phyloP scores from a whole-genome alignment of 2,797 vertebrate genomes.

The Tokudaia tokunoshimensis region DNA sequence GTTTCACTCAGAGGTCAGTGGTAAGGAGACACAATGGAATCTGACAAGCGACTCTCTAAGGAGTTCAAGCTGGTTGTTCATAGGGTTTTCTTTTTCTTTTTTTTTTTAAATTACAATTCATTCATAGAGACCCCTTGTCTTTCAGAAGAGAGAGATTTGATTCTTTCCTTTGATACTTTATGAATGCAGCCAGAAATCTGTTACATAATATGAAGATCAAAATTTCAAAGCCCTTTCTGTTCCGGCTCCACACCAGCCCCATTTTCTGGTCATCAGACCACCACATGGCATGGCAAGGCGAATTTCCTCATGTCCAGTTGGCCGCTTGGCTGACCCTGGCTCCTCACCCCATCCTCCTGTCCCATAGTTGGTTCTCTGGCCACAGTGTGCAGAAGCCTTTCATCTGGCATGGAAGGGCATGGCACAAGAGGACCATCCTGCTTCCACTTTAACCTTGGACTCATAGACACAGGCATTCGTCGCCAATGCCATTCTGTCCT shows the following conservation, averaged over 20 bases:
- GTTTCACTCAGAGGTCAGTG: not conserved
- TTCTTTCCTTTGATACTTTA: conserved; percentile 61
- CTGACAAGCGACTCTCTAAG: conserved; percentile 10
- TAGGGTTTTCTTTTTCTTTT: conserved; percentile 63
- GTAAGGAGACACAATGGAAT: not conserved
- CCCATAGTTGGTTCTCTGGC: not conserved
- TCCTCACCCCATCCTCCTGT: too few species aligned
- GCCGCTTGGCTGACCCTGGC: conserved; percentile 8
- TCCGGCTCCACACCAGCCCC: not conserved
- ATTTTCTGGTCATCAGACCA: conserved; percentile 55
- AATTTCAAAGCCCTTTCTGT: conserved; percentile 74
- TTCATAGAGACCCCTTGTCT: conserved; percentile 55
- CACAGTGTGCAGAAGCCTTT: not conserved
- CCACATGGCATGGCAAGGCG: not conserved
- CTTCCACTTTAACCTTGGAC: not conserved
- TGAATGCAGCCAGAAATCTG: conserved; percentile 64
- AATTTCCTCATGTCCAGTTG: not conserved
- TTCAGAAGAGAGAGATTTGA: conserved; percentile 44
- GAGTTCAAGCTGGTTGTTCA: conserved; percentile 40
- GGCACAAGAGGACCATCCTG: not conserved
- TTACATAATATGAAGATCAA: conserved; percentile 61
- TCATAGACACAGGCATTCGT: not conserved
- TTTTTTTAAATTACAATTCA: conserved; percentile 61
- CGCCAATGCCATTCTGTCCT: not conserved
- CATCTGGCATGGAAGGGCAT: conserved; percentile 7